A percentile compares a stretch with the other conserved stretches of the same genome.
Evolutionary conservation across 1,140 invertebrate species (phyloP).

Genomic region (Drosophila nebulosa): DNA sequence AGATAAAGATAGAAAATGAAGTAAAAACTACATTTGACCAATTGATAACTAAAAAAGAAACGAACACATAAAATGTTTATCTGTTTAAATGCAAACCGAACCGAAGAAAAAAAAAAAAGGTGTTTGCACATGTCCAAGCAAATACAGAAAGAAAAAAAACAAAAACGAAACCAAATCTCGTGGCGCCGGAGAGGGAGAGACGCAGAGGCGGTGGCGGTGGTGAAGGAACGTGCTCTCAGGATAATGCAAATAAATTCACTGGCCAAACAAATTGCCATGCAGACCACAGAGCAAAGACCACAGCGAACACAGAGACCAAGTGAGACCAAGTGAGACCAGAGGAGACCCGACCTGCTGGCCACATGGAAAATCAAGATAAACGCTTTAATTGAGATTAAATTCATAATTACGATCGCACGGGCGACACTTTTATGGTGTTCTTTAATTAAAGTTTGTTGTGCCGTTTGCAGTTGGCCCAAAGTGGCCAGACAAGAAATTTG

Average conservation of each 20-base stretch:
- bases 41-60: conserved; percentile 57
- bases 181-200: conserved; percentile 16
- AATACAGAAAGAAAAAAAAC: conserved; percentile 16
- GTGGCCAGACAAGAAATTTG: conserved; percentile 61
- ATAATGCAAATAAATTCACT: conserved; percentile 78
- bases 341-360: conserved; percentile 9
- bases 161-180: too few species aligned
- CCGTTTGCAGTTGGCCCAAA: conserved; percentile 30
- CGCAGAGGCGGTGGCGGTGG: neutral
- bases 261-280: conserved; percentile 41
- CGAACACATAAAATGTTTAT: conserved; percentile 57
- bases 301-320: conserved; percentile 37
- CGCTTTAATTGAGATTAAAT: conserved; percentile 79
- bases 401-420: conserved; percentile 77
- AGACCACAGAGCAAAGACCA: conserved; percentile 34
- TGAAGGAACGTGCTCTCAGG: conserved; percentile 44
- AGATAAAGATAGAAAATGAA: conserved; percentile 17
- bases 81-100: conserved; percentile 46
- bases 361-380: conserved; percentile 74
- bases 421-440: conserved; percentile 79
- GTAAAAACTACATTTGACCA: conserved; percentile 34
- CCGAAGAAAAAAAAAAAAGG: conserved; percentile 29
- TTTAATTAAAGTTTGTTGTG: conserved; percentile 69
- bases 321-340: neutral
- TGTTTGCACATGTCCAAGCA: conserved; percentile 77